Base-by-base conservation (phyloP, 2,888 invertebrate species). In the Macaria notata region DNA sequence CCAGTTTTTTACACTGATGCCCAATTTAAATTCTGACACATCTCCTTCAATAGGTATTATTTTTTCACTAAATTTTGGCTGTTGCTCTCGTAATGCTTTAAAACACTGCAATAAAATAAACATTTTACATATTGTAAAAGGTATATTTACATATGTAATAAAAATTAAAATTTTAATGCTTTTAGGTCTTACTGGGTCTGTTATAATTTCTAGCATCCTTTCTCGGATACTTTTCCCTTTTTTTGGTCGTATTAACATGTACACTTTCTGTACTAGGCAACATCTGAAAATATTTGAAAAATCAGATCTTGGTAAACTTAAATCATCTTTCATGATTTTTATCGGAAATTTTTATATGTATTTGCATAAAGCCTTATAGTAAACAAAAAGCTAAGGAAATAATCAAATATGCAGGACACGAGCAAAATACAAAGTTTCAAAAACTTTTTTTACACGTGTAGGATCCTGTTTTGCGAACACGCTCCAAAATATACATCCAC, bases 181-280 rank as follows among this genome's bases (percentile, higher is more conserved):
- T 1, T 19, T 19, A 19, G 19, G 2, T 1, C 51, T 56, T 56
- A 56, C 56, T 8, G 56, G 39, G 33, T 56, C 52, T 38, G 8
- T 44, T 8, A 52, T 1, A n/a, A 56, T 33, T 9, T 52, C 45
- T 0, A 44, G 8, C 9, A 52, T 19, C 33, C 56, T 52, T 8
- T 31, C 7, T 19, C 48, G 44, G 3, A 45, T 6, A 45, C 47
- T n/a, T 33, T 52, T 48, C 9, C 56, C 59, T 31, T 38, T 50
- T n/a, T 52, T 49, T 5, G 48, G 8, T 19, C 50, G 45, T 30
- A 52, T 8, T 4, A 48, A 8, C 6, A 55, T 9, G 19, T 36
- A 49, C 5, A 59, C 7, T 49, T 55, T 59, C 9, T 45, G 31
- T 41, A 46, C 42, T 4, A 36, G 44, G 31, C 49, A 48, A 19